Evolutionary conservation across 2,888 invertebrate species (phyloP).

Genomic region (Agonopterix subpropinquella): DNA sequence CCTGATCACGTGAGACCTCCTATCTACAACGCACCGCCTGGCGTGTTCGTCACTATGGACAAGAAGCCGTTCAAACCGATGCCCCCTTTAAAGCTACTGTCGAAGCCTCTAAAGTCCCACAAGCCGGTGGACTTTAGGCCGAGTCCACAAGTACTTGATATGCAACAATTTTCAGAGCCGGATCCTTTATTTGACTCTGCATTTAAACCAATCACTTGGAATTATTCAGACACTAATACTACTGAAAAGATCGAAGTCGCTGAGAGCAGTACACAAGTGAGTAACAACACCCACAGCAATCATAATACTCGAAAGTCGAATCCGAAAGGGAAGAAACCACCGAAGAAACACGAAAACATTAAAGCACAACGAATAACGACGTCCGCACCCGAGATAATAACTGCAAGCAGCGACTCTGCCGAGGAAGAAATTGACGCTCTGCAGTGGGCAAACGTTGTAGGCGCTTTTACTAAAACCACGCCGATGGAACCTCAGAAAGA

Average conservation of each 20-base stretch:
- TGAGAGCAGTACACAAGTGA: constrained; percentile 24
- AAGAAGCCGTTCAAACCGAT: constrained; percentile 68
- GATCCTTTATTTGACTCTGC: constrained; percentile 44
- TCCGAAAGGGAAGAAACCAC: constrained; percentile 31
- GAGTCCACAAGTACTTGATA: constrained; percentile 60
- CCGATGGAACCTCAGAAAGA: constrained; percentile 47
- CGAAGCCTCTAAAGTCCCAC: constrained; percentile 29
- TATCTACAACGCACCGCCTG: constrained; percentile 63
- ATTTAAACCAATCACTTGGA: constrained; percentile 55
- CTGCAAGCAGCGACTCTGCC: constrained; percentile 28
- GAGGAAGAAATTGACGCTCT: constrained; percentile 37
- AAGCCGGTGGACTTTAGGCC: constrained; percentile 55
- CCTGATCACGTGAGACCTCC: constrained; percentile 58
- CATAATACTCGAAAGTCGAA: constrained; percentile 31
- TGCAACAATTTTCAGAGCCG: constrained; percentile 37
- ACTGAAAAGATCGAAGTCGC: constrained; percentile 16
- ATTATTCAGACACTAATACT: constrained; percentile 28
- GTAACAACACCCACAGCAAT: constrained; percentile 11
- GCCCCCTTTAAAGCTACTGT: constrained; percentile 53
- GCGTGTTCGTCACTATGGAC: constrained; percentile 64
- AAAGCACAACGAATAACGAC: constrained; percentile 43
- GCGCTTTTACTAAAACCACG: constrained; percentile 59
- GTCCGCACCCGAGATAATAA: constrained; percentile 53
- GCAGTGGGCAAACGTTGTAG: constrained; percentile 54
- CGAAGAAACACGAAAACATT: constrained; percentile 43